Evolutionary conservation across 2,888 invertebrate species (phyloP).

Genomic region (Caenorhabditis panamensis): DNA sequence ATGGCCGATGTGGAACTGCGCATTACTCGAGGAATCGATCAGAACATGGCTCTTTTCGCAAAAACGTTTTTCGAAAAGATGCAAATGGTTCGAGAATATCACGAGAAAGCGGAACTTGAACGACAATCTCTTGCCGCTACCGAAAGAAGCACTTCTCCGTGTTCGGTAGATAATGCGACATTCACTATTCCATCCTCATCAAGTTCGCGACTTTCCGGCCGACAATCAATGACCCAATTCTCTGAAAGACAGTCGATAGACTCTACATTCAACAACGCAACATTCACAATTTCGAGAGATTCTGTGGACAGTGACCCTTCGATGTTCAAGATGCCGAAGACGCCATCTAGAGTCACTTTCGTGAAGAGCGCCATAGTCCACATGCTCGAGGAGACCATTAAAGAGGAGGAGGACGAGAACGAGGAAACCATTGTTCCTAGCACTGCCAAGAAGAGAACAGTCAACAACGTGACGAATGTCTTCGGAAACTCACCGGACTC

Average conservation of each 20-base stretch:
- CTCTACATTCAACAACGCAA: slow-evolving; percentile 31
- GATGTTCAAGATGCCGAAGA: slow-evolving; percentile 31
- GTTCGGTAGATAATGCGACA: neutral
- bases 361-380: slow-evolving; percentile 6
- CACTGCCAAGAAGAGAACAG: neutral
- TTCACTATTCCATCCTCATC: slow-evolving; percentile 3
- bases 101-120: slow-evolving; percentile 13
- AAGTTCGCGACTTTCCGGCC: neutral
- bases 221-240: slow-evolving; percentile 4
- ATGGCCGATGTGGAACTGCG: slow-evolving; percentile 40
- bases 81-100: slow-evolving; percentile 6
- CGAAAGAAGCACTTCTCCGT: slow-evolving; percentile 7
- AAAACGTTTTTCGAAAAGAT: slow-evolving; percentile 46
- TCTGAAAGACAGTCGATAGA: neutral
- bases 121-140: neutral
- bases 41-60: slow-evolving; percentile 42
- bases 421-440: neutral
- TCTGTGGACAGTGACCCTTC: slow-evolving; percentile 3
- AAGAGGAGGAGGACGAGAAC: slow-evolving; percentile 28
- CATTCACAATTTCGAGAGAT: slow-evolving; percentile 41
- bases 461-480: too few species aligned
- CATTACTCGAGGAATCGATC: slow-evolving; percentile 42
- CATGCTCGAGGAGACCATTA: slow-evolving; percentile 14
- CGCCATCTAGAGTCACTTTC: slow-evolving; percentile 34
- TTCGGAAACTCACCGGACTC: too few species aligned